Evolutionary conservation across 1,140 invertebrate genomes (phyloP).

Genomic region (Dufourea novaeangliae): DNA sequence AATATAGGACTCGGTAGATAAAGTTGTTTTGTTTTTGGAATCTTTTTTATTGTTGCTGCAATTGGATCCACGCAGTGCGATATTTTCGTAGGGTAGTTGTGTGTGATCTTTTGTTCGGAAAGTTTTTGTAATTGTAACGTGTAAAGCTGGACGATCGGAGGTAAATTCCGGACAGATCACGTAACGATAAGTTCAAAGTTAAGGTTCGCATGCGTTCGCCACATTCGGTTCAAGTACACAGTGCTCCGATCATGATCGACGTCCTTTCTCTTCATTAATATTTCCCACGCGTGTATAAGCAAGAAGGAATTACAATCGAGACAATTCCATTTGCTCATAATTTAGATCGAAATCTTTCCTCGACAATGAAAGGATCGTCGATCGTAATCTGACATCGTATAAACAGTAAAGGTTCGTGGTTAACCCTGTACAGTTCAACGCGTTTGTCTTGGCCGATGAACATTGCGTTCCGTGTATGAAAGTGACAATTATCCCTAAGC

Average conservation of each 20-base stretch:
- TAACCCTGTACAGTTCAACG: neutral
- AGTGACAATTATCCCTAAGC: neutral
- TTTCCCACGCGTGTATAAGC: slow-evolving; percentile 7
- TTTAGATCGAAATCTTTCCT: slow-evolving; percentile 3
- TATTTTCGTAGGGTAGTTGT: no score
- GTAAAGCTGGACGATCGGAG: neutral
- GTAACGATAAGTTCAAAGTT: neutral
- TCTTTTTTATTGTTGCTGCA: no score
- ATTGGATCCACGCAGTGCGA: no score
- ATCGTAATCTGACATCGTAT: neutral
- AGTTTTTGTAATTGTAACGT: no score
- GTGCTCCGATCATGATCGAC: neutral
- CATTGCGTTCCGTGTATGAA: slow-evolving; percentile 1
- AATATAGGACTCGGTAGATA: no score
- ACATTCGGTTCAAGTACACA: neutral
- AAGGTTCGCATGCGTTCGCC: neutral
- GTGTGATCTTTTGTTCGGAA: no score
- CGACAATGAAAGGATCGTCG: neutral
- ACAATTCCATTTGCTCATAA: slow-evolving; percentile 13
- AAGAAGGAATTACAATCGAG: slow-evolving; percentile 2
- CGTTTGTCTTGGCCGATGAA: neutral
- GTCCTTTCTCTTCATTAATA: slow-evolving; percentile 20
- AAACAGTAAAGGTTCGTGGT: neutral
- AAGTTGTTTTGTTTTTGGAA: no score
- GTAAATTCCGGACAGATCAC: neutral